Percentiles rank a stretch among this genome's conserved stretches.
Evolutionary conservation across 2,888 invertebrate genomes (phyloP).

Genomic region (Acrobasis consociella): DNA sequence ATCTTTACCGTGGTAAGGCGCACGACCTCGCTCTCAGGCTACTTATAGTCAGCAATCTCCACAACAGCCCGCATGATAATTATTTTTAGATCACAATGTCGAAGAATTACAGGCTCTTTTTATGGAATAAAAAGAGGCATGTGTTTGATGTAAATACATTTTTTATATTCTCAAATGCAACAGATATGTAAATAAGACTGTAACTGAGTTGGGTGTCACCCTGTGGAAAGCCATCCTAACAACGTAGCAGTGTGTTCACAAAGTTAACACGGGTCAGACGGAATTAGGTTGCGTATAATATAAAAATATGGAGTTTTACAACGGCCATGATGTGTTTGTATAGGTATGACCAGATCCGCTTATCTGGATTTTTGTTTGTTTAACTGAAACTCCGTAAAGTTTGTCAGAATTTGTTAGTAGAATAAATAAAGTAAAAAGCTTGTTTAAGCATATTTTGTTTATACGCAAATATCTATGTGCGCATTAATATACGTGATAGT

Average conservation of each 20-base stretch:
- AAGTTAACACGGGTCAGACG: constrained; percentile 24
- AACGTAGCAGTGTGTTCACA: constrained; percentile 7
- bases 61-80: no score
- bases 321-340: neutral
- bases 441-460: neutral
- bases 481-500: no score
- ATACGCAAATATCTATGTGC: neutral
- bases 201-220: neutral
- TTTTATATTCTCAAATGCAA: no score
- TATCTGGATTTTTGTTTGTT: constrained; percentile 10
- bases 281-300: constrained; percentile 22
- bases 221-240: constrained; percentile 1
- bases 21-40: no score
- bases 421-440: neutral
- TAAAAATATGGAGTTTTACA: constrained; percentile 20
- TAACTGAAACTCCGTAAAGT: neutral
- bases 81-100: no score
- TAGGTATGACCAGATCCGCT: constrained; percentile 6
- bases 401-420: neutral
- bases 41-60: no score
- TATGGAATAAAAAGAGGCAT: no score
- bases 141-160: no score
- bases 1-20: no score
- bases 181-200: no score
- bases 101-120: no score